A percentile compares a stretch with the other conserved stretches of the same genome.
Evolutionary conservation across 1,140 invertebrate species (phyloP).

Genomic region (Dendroctonus ponderosae): DNA sequence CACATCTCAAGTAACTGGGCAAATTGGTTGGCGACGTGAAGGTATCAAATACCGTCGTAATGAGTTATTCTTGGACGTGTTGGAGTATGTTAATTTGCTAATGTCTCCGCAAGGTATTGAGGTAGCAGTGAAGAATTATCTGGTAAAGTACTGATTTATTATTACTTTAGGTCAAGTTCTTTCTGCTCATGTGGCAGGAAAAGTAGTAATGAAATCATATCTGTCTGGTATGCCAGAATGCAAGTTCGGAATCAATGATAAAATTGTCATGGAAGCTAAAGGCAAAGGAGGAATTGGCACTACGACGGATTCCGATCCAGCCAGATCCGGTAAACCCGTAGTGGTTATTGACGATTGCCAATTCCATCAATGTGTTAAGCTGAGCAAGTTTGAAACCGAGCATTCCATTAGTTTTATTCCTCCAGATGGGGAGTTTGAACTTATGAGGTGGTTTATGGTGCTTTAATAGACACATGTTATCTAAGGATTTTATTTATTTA

Average conservation of each 20-base stretch:
- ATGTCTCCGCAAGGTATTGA: conserved; percentile 95
- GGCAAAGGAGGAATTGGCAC: conserved; percentile 70
- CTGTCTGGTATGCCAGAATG: conserved; percentile 99
- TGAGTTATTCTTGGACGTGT: conserved; percentile 97
- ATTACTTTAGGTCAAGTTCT: conserved; percentile 86
- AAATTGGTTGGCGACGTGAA: conserved; percentile 99
- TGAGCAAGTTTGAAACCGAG: conserved; percentile 99
- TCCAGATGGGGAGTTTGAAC: conserved; percentile 98
- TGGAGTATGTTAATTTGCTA: conserved; percentile 98
- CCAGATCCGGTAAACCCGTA: conserved; percentile 87
- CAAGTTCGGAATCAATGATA: conserved; percentile 99
- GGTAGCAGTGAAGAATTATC: background rate
- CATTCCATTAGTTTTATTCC: conserved; percentile 99
- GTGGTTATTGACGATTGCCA: conserved; percentile 99
- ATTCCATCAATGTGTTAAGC: conserved; percentile 99
- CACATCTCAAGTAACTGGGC: conserved; percentile 98
- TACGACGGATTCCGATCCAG: conserved; percentile 78
- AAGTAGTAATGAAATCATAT: conserved; percentile 99
- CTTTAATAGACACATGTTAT: background rate
- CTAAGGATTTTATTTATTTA: conserved; percentile 32
- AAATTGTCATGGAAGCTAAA: conserved; percentile 98
- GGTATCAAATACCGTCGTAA: conserved; percentile 99
- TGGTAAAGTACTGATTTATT: too few relatives aligned
- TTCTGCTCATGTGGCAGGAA: conserved; percentile 98
- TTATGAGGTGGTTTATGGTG: conserved; percentile 79